A percentile compares a stretch with the other conserved stretches of the same genome.
Evolutionary conservation across 2,797 vertebrate species (phyloP).

Genomic region (Macrochelys suwanniensis): DNA sequence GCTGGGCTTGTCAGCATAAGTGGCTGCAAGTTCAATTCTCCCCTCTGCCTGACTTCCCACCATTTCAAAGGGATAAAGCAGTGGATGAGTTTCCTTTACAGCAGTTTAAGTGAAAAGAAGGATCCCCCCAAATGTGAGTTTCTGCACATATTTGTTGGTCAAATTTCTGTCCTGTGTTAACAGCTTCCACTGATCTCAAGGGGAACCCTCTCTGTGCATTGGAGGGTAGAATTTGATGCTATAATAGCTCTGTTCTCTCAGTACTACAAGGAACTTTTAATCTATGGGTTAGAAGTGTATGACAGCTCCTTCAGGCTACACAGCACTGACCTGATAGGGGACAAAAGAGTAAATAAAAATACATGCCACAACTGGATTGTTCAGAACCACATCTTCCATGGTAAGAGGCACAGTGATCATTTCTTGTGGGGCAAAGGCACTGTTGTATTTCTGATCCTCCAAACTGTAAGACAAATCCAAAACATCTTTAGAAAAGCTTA

Average conservation of each 20-base stretch:
- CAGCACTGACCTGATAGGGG: fast-evolving
- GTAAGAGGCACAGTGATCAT: neutral
- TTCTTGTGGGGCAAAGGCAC: neutral
- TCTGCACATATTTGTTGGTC: neutral
- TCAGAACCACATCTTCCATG: conserved; percentile 1
- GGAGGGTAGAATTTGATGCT: neutral
- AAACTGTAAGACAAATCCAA: neutral
- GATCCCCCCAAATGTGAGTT: neutral
- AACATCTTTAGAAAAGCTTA: neutral
- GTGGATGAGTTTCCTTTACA: neutral
- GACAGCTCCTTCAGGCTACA: neutral
- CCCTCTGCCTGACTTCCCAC: neutral
- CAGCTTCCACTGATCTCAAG: neutral
- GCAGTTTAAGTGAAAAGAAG: neutral
- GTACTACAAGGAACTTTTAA: neutral
- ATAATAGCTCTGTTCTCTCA: neutral
- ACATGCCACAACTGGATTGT: neutral
- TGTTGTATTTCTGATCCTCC: neutral
- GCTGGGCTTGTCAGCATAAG: neutral
- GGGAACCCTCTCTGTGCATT: neutral
- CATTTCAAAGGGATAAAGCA: neutral
- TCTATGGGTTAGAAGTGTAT: neutral
- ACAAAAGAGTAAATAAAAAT: neutral
- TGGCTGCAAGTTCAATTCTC: neutral
- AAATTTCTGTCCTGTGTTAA: neutral